Base-by-base conservation (phyloP, 2,888 invertebrate genomes). In the Augiades crinisus region DNA sequence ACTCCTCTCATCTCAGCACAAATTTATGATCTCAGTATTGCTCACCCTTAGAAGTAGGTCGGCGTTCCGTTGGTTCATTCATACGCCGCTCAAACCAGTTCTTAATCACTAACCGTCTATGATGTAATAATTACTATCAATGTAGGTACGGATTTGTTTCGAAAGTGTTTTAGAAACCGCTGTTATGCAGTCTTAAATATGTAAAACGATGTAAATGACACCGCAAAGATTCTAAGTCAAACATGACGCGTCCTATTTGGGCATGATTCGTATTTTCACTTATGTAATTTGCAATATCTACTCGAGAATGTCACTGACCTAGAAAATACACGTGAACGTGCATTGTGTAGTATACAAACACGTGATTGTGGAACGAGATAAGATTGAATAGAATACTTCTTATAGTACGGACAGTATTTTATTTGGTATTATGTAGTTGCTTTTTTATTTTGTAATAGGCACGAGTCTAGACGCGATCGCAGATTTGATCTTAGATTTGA, bases 1-100 rank as follows among this genome's bases (percentile, higher is more conserved):
- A 1, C 47, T 10, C 4, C 22, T 22, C 41, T 49, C 33, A 16
- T 40, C 40, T 47, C 17, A 46, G 16, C 40, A 34, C 27, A 33
- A 24, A 33, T 36, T 24, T 30, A 43, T 30, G 30, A 36, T 43
- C 41, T 52, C 44, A 53, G 45, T 33, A 47, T 41, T 21, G 24
- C 31, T 55, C 43, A 38, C 45, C 55, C 52, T 44, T 14, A 17
- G 38, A 57, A 52, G 51, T 53, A 47, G 55, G 59, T 56, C 59
- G 37, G 6, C 19, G 49, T 52, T 55, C 51, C 54, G 53, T 40
- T 24, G 36, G 56, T 62, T 63, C 65, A 63, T 63, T 69, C 64
- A 67, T 67, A 63, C 61, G 59, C 65, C 19, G 64, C 58, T 57
- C 58, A 70, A 75, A 77, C 75, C 70, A 67, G 78, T 75, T 75